These are phyloP conservation scores for Scleropages formosus DNA, from an alignment of 2,797 vertebrate species.

Conservation along the genomic window DNA sequence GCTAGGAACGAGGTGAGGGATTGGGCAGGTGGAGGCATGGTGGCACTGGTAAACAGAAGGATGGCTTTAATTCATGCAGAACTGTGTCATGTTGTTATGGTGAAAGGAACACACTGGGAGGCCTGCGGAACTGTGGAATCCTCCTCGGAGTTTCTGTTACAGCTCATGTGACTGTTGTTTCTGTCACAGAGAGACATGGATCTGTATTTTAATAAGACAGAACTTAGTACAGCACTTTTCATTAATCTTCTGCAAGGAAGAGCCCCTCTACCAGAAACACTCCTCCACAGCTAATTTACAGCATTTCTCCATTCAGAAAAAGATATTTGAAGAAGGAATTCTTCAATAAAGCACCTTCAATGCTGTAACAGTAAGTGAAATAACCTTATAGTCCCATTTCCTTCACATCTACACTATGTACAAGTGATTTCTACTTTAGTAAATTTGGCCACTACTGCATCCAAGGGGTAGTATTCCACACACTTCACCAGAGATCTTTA, in stretches of 20 bases:
- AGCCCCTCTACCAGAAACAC: neutral
- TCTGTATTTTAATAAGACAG: neutral
- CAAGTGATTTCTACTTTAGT: too few species aligned
- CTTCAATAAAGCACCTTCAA: conserved; percentile 28
- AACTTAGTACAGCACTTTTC: neutral
- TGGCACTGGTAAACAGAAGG: neutral
- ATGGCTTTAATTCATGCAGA: neutral
- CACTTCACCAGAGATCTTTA: too few species aligned
- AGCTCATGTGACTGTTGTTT: neutral
- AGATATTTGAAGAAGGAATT: conserved; percentile 53
- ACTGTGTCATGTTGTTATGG: neutral
- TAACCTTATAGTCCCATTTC: too few species aligned
- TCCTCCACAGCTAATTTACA: neutral
- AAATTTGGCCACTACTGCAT: too few species aligned
- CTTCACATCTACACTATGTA: too few species aligned
- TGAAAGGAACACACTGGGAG: conserved; percentile 7
- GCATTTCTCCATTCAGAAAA: neutral
- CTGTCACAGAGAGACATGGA: neutral
- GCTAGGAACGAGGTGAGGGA: neutral
- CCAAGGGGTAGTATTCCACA: too few species aligned
- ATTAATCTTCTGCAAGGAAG: neutral
- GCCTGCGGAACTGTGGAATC: neutral
- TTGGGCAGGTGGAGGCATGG: neutral
- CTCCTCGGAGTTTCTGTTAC: conserved; percentile 1
- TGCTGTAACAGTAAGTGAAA: too few species aligned